Base-by-base conservation (phyloP, 2,888 invertebrate species). In the Erebia aethiops region DNA sequence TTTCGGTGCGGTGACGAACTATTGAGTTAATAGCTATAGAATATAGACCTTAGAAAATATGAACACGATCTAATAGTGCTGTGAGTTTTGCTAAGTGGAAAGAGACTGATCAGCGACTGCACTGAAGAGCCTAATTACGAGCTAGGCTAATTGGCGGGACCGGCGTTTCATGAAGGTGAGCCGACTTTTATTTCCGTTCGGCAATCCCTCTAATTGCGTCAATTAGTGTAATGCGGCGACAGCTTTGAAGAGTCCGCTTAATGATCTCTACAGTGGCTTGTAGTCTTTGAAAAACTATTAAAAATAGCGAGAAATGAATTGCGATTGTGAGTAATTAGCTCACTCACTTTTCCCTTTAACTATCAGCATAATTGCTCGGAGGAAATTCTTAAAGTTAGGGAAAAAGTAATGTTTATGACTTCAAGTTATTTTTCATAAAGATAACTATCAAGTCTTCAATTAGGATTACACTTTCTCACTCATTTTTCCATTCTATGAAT, bases 141-240 rank as follows among this genome's bases (percentile, higher is more conserved):
- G 88, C 87, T 88, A 87, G 87, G 87, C 91, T 92, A 92, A 92
- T 93, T 92, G 92, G 91, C 88, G 84, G 86, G 85, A 87, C 90
- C 89, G 90, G 89, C 91, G 90, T 91, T 92, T 90, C 91, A 93
- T 93, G 92, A 93, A 93, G 93, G 93, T 93, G 90, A 92, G 92
- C 85, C 87, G 90, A 89, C 90, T 92, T 91, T 93, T 92, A 92
- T 93, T 93, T 93, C 91, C 92, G 92, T 92, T 91, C 91, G 87
- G 90, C 90, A 92, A 92, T 93, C 91, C 91, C 91, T 91, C 92
- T 93, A 92, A 92, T 92, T 92, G 91, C 89, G 86, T 91, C 92
- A 92, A 93, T 93, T 93, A 92, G 92, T 90, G 91, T 92, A 92
- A 92, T 93, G 91, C 89, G 90, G 89, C 91, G 91, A 92, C 93